Percentiles rank a stretch among this genome's conserved stretches.
Evolutionary conservation across 2,888 invertebrate genomes (phyloP).

Genomic region (Ashinkailepas kermadecensis): DNA sequence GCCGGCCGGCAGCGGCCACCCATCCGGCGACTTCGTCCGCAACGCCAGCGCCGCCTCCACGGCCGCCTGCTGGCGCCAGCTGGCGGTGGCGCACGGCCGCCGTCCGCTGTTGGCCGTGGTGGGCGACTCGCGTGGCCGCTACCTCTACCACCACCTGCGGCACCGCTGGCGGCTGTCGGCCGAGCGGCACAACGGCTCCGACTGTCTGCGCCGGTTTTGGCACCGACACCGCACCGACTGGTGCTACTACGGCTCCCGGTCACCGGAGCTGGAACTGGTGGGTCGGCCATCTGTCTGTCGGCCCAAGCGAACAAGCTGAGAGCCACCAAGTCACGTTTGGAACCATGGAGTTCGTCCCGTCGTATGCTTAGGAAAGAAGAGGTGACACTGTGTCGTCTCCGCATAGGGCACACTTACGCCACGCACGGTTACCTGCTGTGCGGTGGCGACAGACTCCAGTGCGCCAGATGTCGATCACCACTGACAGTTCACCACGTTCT

Average conservation of each 20-base stretch:
- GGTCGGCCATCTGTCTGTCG: background rate
- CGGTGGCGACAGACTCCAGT: too few species aligned
- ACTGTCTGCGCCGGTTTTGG: background rate
- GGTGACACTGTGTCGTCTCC: too few species aligned
- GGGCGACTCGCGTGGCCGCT: background rate
- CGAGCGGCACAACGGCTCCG: background rate
- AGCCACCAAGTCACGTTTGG: too few species aligned
- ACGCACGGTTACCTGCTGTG: too few species aligned
- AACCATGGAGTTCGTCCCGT: too few species aligned
- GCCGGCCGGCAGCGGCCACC: too few species aligned
- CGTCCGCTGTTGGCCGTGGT: background rate
- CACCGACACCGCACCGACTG: conserved; percentile 4
- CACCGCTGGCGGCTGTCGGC: background rate
- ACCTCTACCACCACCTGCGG: background rate
- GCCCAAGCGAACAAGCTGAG: too few species aligned
- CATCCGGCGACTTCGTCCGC: background rate
- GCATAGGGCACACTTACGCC: too few species aligned
- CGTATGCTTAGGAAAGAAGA: too few species aligned
- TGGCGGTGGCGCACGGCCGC: background rate
- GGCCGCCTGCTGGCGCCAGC: background rate
- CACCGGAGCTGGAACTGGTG: background rate
- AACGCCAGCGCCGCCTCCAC: background rate
- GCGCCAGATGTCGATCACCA: too few species aligned
- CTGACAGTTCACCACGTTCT: too few species aligned
- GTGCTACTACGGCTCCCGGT: background rate